phyloP scores from a whole-genome alignment of 2,797 vertebrate species.

The Silurus aristotelis region DNA sequence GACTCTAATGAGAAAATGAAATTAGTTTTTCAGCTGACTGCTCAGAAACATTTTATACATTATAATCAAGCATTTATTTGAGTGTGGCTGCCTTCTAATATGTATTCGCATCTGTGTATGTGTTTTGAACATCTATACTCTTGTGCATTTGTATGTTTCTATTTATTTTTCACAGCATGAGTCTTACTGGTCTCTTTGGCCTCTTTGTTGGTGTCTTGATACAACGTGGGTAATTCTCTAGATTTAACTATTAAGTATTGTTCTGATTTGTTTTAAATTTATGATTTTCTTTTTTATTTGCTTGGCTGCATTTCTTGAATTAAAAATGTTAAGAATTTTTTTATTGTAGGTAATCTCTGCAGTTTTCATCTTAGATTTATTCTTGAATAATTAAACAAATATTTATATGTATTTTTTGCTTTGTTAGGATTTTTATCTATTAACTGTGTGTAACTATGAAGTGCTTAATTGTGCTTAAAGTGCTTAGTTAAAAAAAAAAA shows the following conservation, averaged over 20 bases:
- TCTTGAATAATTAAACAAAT: not conserved
- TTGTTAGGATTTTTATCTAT: too few relatives aligned
- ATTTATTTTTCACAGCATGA: slow-evolving; percentile 26
- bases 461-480: not conserved
- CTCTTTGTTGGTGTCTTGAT: slow-evolving; percentile 8
- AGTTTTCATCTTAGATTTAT: not conserved
- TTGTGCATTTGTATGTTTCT: not conserved
- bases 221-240: not conserved
- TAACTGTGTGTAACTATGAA: not conserved
- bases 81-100: slow-evolving; percentile 59
- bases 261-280: not conserved
- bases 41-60: slow-evolving; percentile 99
- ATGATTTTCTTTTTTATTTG: not conserved
- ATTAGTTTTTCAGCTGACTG: slow-evolving; percentile 99
- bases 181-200: not conserved
- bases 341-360: not conserved
- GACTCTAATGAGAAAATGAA: slow-evolving; percentile 99
- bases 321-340: too few relatives aligned
- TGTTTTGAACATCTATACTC: slow-evolving; percentile 23
- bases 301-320: not conserved
- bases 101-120: slow-evolving; percentile 47
- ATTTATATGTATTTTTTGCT: not conserved
- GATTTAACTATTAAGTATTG: not conserved
- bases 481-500: not conserved
- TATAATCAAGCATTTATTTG: slow-evolving; percentile 98